Evolutionary conservation across 2,888 invertebrate genomes (phyloP).

Genomic region (Pheosia tremula): DNA sequence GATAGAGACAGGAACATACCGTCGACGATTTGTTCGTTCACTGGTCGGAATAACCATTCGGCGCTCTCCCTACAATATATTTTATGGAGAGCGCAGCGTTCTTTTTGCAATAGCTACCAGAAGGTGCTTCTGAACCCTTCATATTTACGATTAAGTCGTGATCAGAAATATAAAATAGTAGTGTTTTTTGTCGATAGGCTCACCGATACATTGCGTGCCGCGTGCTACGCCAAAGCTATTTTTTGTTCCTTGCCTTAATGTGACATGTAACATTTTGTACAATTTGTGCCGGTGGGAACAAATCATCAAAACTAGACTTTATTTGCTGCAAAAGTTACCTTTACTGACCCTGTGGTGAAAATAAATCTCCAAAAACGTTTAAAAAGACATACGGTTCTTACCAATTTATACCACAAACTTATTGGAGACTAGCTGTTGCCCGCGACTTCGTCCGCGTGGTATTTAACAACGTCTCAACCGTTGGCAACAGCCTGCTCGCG

Average conservation of each 20-base stretch:
- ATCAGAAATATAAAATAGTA: constrained; percentile 80
- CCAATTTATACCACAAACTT: too few relatives aligned
- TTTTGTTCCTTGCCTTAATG: constrained; percentile 32
- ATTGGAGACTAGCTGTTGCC: too few relatives aligned
- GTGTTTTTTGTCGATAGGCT: constrained; percentile 75
- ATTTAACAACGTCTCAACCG: too few relatives aligned
- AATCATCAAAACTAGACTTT: not conserved
- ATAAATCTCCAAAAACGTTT: too few relatives aligned
- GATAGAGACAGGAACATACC: constrained; percentile 31
- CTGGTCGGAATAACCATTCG: constrained; percentile 31
- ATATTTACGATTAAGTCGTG: constrained; percentile 84
- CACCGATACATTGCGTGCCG: constrained; percentile 55
- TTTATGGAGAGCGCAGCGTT: constrained; percentile 80
- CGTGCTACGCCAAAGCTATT: constrained; percentile 38
- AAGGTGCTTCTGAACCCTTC: constrained; percentile 82
- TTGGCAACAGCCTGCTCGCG: too few relatives aligned
- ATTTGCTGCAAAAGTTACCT: not conserved
- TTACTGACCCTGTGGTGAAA: not conserved
- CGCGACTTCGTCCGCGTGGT: too few relatives aligned
- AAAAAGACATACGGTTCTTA: too few relatives aligned
- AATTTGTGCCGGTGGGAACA: not conserved
- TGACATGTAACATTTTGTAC: not conserved
- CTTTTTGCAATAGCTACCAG: constrained; percentile 83
- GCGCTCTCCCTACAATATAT: constrained; percentile 69
- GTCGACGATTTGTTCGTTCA: constrained; percentile 16